Conservation (phyloP, 2,888 invertebrate genomes). For the Tricholauxania praeusta region DNA sequence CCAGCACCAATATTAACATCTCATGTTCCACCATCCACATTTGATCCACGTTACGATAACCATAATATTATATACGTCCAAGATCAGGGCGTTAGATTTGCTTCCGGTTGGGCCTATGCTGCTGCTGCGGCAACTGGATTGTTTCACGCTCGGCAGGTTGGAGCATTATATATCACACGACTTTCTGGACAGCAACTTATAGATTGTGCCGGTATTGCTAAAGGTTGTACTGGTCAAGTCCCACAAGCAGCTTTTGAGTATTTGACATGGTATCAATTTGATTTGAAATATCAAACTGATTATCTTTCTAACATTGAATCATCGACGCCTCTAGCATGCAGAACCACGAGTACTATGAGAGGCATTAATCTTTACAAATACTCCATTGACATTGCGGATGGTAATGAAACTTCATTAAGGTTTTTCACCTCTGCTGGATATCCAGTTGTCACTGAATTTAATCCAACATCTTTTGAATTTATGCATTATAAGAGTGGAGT, state of each 20-base stretch:
- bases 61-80: constrained; percentile 41
- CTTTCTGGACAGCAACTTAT: constrained; percentile 91
- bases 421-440: constrained; percentile 51
- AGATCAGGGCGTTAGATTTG: constrained; percentile 50
- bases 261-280: constrained; percentile 75
- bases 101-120: constrained; percentile 56
- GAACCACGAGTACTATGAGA: constrained; percentile 52
- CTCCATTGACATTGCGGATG: constrained; percentile 50
- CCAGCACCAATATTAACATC: constrained; percentile 34
- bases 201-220: constrained; percentile 75
- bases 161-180: constrained; percentile 35
- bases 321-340: neutral
- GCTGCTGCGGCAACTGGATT: constrained; percentile 50
- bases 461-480: constrained; percentile 62
- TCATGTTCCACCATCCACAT: constrained; percentile 33
- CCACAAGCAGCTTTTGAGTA: constrained; percentile 85
- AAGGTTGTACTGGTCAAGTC: constrained; percentile 78
- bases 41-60: constrained; percentile 40
- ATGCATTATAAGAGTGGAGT: constrained; percentile 63
- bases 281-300: constrained; percentile 82
- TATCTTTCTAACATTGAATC: constrained; percentile 76
- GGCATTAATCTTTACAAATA: constrained; percentile 35
- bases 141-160: constrained; percentile 39
- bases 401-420: constrained; percentile 51
- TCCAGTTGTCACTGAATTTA: constrained; percentile 60